phyloP scores from a whole-genome alignment of 2,888 invertebrate species.

The Melipona beecheii region DNA sequence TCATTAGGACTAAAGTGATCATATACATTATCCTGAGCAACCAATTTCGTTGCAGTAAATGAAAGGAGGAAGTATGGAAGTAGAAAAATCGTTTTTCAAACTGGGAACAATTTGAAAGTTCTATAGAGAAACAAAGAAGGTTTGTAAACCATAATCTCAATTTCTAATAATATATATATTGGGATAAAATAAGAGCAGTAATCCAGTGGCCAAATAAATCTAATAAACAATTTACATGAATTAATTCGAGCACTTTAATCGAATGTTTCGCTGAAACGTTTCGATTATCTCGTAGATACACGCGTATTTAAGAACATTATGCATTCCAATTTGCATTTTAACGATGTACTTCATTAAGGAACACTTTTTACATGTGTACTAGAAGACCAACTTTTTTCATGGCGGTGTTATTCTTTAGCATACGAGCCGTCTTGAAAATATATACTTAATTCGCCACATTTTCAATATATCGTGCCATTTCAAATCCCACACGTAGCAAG shows the following conservation, averaged over 20 bases:
- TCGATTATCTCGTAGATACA: constrained; percentile 64
- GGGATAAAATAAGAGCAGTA: constrained; percentile 57
- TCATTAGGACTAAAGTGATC: not conserved
- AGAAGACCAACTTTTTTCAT: constrained; percentile 47
- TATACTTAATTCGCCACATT: constrained; percentile 27
- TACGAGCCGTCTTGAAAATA: not conserved
- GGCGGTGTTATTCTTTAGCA: not conserved
- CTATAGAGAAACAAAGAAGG: constrained; percentile 26
- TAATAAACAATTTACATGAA: constrained; percentile 51
- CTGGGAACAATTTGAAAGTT: constrained; percentile 73
- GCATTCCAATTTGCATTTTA: constrained; percentile 77
- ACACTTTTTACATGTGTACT: constrained; percentile 61
- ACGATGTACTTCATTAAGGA: constrained; percentile 44
- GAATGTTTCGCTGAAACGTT: constrained; percentile 12
- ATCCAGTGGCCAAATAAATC: constrained; percentile 73
- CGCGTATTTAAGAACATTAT: constrained; percentile 52
- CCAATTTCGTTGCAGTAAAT: constrained; percentile 34
- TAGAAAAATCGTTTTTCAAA: constrained; percentile 39
- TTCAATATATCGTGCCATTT: constrained; percentile 54
- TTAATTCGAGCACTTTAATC: constrained; percentile 54
- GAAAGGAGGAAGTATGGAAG: not conserved
- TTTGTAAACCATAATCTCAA: constrained; percentile 52
- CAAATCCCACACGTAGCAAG: constrained; percentile 10
- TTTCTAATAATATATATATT: constrained; percentile 52
- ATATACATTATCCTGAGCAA: constrained; percentile 11